Base-by-base conservation (phyloP, 2,797 vertebrate genomes). In the Coilia nasus region DNA sequence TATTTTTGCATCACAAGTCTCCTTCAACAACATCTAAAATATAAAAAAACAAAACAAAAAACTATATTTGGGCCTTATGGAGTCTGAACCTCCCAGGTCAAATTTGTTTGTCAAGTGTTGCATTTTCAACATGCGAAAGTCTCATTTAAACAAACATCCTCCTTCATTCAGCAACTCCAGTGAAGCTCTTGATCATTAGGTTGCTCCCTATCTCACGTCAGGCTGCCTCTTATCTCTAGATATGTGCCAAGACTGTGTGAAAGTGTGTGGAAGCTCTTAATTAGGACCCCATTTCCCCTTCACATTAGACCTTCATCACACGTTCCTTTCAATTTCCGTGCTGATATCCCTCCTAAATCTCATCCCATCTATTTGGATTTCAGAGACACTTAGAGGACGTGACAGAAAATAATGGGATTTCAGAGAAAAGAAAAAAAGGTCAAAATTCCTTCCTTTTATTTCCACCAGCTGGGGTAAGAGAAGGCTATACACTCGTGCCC, bases 401-500 rank as follows among this genome's bases (percentile, higher is more conserved):
- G 41, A 50, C 82, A 85, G 78, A 71, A 41, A 21, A 19, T 6
- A 67, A 41, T 17, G 7, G 17, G 14, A 78, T 78, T 78, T 78
- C 15, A 21, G 35, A 78, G 64, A 6, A 14, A 78, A 78, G 35
- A 44, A 44, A 75, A 44, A 75, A 75, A 10, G 31, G 0, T 3
- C 81, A 83, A 81, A 89, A 90, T 90, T 80, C 81, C 81, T 82
- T 89, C 81, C 56, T 84, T 87, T 86, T 87, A 86, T 83, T 35
- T 62, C 87, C 86, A 89, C 88, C 89, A 90, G 83, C 85, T 83
- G 86, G 64, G 85, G 67, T 56, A 64, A 54, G 54, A 56, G 85
- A 64, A 46, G 25, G 23, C 35, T 41, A 41, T 15, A 71, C 17
- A 78, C 35, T 44, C 82, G 62, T 81, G 9, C 11, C 31, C 67